Conservation (phyloP, 2,797 vertebrate species). For the Gallirallus australis region DNA sequence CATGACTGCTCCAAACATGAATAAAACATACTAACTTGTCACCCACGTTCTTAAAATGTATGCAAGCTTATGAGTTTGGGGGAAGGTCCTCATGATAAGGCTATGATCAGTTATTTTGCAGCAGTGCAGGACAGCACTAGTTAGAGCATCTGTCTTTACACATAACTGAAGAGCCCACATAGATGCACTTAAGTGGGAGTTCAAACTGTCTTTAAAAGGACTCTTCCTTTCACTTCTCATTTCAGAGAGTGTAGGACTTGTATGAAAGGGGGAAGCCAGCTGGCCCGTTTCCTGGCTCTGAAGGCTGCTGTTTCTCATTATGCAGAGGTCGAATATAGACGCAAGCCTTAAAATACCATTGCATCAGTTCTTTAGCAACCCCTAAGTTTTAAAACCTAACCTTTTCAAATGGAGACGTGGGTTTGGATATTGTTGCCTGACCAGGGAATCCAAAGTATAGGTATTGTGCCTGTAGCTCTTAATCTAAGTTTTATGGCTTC, state of each 20-base stretch:
- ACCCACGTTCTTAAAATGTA: not conserved
- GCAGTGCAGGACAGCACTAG: not conserved
- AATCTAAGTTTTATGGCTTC: not conserved
- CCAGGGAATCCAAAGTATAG: not conserved
- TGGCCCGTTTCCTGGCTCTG: not conserved
- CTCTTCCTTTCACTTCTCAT: not conserved
- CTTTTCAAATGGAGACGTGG: not conserved
- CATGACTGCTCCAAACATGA: not conserved
- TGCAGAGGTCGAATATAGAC: not conserved
- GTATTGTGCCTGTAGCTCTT: not conserved
- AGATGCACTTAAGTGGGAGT: not conserved
- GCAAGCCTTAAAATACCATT: not conserved
- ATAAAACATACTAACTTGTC: not conserved
- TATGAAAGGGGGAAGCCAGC: not conserved
- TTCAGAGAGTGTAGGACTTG: not conserved
- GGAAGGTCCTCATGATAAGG: not conserved
- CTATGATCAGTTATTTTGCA: not conserved
- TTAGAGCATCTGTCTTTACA: not conserved
- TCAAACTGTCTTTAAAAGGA: not conserved
- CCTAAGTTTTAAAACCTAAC: not conserved
- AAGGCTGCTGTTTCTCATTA: constrained; percentile 10
- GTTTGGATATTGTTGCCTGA: not conserved
- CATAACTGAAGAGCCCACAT: not conserved
- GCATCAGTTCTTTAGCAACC: not conserved
- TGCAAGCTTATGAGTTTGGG: not conserved